phyloP scores from a whole-genome alignment of 2,797 vertebrate species.

The Hozukius guyotensis region DNA sequence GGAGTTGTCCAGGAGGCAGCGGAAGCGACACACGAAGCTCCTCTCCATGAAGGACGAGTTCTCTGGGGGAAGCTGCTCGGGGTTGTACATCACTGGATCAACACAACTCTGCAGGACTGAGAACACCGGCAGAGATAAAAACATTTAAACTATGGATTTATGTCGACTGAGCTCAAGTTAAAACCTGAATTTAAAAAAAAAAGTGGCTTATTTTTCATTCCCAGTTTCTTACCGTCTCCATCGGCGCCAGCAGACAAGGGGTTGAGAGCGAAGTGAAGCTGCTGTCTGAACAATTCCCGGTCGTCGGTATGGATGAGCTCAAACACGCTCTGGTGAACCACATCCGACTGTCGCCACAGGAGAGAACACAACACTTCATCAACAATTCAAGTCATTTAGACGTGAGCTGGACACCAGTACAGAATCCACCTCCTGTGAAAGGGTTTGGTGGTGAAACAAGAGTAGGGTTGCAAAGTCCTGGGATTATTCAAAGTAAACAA shows the following conservation, averaged over 20 bases:
- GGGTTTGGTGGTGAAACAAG: no score
- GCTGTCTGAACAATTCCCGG: conserved; percentile 76
- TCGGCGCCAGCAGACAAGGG: conserved; percentile 16
- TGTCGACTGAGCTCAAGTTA: neutral
- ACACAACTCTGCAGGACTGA: conserved; percentile 44
- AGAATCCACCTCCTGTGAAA: neutral
- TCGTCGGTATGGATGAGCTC: conserved; percentile 87
- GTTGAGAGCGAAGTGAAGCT: conserved; percentile 81
- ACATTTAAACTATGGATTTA: neutral
- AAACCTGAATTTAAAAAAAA: neutral
- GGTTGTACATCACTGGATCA: conserved; percentile 53
- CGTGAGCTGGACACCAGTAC: neutral
- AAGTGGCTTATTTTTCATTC: neutral
- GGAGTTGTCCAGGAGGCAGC: conserved; percentile 91
- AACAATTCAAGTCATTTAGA: neutral
- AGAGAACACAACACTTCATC: neutral
- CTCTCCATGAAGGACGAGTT: conserved; percentile 83
- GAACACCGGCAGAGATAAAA: neutral
- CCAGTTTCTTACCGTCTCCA: conserved; percentile 55
- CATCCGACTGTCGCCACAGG: conserved; percentile 79
- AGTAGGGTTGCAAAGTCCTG: no score
- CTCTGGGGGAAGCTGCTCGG: conserved; percentile 70
- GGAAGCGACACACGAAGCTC: conserved; percentile 87
- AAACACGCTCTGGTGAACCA: conserved; percentile 87
- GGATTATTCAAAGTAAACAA: no score